These are phyloP conservation scores for Drosophila birchii DNA, from an alignment of 2,888 invertebrate species.

Conservation along the genomic window DNA sequence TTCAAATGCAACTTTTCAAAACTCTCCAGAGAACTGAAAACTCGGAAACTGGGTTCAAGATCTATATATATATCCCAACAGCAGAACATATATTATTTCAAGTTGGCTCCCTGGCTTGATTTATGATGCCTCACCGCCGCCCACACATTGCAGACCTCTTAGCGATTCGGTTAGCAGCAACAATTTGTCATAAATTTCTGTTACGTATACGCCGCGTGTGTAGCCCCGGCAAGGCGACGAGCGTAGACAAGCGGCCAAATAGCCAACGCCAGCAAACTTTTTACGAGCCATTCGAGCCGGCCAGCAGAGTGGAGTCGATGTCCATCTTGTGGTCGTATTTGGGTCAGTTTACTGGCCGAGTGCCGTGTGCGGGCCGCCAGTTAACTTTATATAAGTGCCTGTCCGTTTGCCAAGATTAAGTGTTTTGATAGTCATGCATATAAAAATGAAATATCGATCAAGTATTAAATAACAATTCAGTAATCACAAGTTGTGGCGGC, in stretches of 20 bases:
- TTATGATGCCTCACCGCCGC: slow-evolving; percentile 60
- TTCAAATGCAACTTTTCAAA: slow-evolving; percentile 7
- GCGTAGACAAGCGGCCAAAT: slow-evolving; percentile 50
- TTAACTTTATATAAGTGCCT: slow-evolving; percentile 72
- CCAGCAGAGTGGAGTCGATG: slow-evolving; percentile 46
- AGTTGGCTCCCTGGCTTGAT: slow-evolving; percentile 58
- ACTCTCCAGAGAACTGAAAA: neutral
- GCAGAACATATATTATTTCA: slow-evolving; percentile 39
- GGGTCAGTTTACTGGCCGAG: slow-evolving; percentile 69
- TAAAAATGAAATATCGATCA: slow-evolving; percentile 80
- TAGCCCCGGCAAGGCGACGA: slow-evolving; percentile 2
- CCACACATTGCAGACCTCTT: slow-evolving; percentile 73
- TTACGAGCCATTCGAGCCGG: slow-evolving; percentile 65
- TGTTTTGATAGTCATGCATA: slow-evolving; percentile 77
- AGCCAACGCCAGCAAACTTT: slow-evolving; percentile 66
- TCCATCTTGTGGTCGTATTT: slow-evolving; percentile 75
- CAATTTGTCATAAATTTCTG: slow-evolving; percentile 81
- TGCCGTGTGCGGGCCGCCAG: slow-evolving; percentile 48
- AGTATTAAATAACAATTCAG: slow-evolving; percentile 75
- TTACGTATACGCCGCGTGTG: slow-evolving; percentile 59
- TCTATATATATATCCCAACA: slow-evolving; percentile 15
- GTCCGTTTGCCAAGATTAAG: slow-evolving; percentile 74
- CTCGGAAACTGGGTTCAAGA: neutral
- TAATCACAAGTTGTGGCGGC: slow-evolving; percentile 39
- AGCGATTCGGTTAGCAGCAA: slow-evolving; percentile 72